Base-by-base conservation (phyloP, 2,113 vertebrate species). In the Panurus biarmicus region DNA sequence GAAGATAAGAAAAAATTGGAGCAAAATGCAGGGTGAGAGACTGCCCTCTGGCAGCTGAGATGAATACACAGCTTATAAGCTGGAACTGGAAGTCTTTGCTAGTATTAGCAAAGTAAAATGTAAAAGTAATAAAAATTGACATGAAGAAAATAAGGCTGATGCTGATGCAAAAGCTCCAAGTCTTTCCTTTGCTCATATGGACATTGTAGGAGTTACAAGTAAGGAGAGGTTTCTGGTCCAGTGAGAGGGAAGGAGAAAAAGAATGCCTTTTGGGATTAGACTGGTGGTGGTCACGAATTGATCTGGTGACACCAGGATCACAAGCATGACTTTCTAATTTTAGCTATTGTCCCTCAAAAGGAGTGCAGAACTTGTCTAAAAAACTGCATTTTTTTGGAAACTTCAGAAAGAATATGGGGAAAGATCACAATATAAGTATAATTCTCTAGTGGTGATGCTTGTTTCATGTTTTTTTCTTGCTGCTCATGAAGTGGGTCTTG, bases 141-240 rank as follows among this genome's bases (percentile, higher is more conserved):
- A 22, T 0, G 3, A 35, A 51, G 31, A 19, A 79, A 79, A 57
- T 22, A 44, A 66, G 20, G 20, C 21, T 65, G 28, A 23, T 66
- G 12, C 2, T 51, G 38, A 51, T 45, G 40, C 7, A 20, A 10
- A 18, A 48, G 6, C 0, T 0, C 29, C 54, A 76, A 85, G 33
- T 31, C 42, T 66, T 66, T 25, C 31, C 24, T 71, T 81, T 78
- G 28, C 31, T 91, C 42, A 26, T 6, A 1, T 11, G n/a, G 42
- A 31, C 21, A 8, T 18, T 40, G 29, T 12, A 7, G 33, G 23
- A 24, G 6, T 29, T 28, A 45, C 58, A 69, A 94, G 14, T 16
- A 76, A 89, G 47, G 50, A 73, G 19, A 57, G 3, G 17, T 47
- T 65, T 78, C 48, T 45, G 47, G n/a, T n/a, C 14, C 20, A 25